Base-by-base conservation (phyloP, 2,797 vertebrate genomes). In the Gila robusta region DNA sequence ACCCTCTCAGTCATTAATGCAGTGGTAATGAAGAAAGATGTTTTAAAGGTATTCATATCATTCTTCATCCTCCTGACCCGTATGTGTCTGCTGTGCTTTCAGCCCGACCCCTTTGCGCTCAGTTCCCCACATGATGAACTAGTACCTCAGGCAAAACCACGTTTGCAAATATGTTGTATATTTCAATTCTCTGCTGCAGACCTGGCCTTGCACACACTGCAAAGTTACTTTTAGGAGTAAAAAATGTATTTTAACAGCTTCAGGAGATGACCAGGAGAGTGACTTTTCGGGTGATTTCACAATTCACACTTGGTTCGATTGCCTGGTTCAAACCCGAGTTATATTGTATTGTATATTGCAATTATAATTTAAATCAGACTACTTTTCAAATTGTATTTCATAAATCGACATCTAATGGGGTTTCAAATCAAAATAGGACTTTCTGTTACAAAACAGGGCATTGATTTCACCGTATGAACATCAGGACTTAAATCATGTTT, bases 11-110 rank as follows among this genome's bases (percentile, higher is more conserved):
- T 70, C 49, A 79, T 70, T 54, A 79, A 78, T 44, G 12, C 19
- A 79, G 35, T 14, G 59, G 32, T 77, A 77, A 52, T 41, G 67
- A 41, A 44, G 64, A 47, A 17, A 49, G 1, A 67, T 54, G 69
- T 44, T 74, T 83, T n/a, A 74, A 83, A n/a, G 39, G 56, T 74
- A 74, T 64, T 73, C 70, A 54, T 73, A 67, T 84, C 32, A 49
- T n/a, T 76, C 26, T 47, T 49, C 8, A 3, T 77, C 23, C 44
- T 56, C 17, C 69, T 78, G 32, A 67, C 47, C 62, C 17, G 5
- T 66, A 5, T 66, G 37, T n/a, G 41, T 39, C 41, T 76, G 23
- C 32, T 56, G 49, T 56, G 67, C 80, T 71, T 71, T 73, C 11
- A 44, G 80, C 12, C 28, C 39, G 35, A 70, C 54, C 79, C 47